Evolutionary conservation across 2,113 vertebrate species (phyloP).

Genomic region (Australoheros scitulus): DNA sequence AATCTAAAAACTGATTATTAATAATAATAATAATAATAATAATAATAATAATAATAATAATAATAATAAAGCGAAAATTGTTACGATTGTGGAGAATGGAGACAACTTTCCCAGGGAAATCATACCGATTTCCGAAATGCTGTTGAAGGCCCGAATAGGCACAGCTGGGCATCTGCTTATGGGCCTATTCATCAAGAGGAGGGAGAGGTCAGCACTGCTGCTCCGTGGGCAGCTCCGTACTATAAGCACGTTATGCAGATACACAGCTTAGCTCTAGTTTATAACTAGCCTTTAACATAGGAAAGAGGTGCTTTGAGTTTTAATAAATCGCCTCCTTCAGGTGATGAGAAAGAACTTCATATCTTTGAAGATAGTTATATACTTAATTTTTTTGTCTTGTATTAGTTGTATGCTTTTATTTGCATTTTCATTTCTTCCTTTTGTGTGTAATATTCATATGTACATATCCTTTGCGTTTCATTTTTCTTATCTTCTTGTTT

Average conservation of each 20-base stretch:
- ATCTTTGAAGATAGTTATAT: neutral
- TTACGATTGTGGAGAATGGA: conserved; percentile 24
- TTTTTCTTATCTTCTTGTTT: neutral
- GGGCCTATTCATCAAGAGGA: conserved; percentile 81
- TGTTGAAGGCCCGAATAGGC: conserved; percentile 87
- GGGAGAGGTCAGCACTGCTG: conserved; percentile 81
- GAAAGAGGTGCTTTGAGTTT: neutral
- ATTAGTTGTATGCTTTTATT: neutral
- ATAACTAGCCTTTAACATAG: neutral
- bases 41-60: neutral
- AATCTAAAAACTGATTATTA: neutral
- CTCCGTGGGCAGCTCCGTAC: conserved; percentile 59
- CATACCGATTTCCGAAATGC: conserved; percentile 88
- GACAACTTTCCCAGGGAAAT: conserved; percentile 87
- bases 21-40: too few species aligned
- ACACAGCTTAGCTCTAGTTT: conserved; percentile 36
- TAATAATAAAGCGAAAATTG: neutral
- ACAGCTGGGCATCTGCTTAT: conserved; percentile 84
- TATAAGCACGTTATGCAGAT: conserved; percentile 59
- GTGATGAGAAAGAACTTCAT: neutral
- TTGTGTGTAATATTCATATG: neutral
- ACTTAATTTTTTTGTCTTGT: neutral
- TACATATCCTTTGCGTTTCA: neutral
- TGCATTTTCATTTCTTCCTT: neutral
- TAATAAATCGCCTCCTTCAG: neutral